phyloP scores from a whole-genome alignment of 2,888 invertebrate species.

The Eristalis intricaria region DNA sequence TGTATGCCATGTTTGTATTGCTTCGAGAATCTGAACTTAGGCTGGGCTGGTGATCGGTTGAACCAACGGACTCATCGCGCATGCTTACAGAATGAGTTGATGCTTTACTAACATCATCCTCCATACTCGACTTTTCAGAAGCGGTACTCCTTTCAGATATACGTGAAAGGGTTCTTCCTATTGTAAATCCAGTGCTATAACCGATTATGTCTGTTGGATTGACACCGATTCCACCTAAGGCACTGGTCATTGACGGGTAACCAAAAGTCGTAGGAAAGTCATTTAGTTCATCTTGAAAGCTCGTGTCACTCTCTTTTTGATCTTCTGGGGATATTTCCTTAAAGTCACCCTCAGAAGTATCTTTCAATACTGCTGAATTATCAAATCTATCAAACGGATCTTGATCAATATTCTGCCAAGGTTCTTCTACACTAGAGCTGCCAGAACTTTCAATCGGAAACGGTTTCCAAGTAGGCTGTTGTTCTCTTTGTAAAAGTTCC shows the following conservation, averaged over 20 bases:
- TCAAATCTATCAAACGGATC: slow-evolving; percentile 84
- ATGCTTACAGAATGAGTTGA: slow-evolving; percentile 92
- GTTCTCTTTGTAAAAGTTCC: slow-evolving; percentile 84
- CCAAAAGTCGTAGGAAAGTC: slow-evolving; percentile 89
- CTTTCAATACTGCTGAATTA: slow-evolving; percentile 78
- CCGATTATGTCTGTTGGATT: slow-evolving; percentile 87
- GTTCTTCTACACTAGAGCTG: slow-evolving; percentile 92
- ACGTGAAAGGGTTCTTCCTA: slow-evolving; percentile 90
- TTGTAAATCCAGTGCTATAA: slow-evolving; percentile 88
- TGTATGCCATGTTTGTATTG: slow-evolving; percentile 87
- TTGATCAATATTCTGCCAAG: slow-evolving; percentile 89
- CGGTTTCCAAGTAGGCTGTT: slow-evolving; percentile 91
- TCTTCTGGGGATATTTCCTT: slow-evolving; percentile 83
- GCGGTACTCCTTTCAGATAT: slow-evolving; percentile 95
- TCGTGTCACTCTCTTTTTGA: slow-evolving; percentile 84
- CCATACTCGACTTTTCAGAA: slow-evolving; percentile 92
- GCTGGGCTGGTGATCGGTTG: slow-evolving; percentile 92
- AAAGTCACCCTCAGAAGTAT: slow-evolving; percentile 79
- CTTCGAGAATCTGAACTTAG: slow-evolving; percentile 92
- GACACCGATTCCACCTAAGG: slow-evolving; percentile 82
- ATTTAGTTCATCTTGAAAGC: slow-evolving; percentile 88
- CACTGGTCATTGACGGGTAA: slow-evolving; percentile 85
- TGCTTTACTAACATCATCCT: slow-evolving; percentile 93
- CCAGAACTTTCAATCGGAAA: slow-evolving; percentile 93
- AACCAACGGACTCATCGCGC: slow-evolving; percentile 91